A percentile compares a stretch with the other conserved stretches of the same genome.
Evolutionary conservation across 2,797 vertebrate genomes (phyloP).

Genomic region (Taenioides sp.): DNA sequence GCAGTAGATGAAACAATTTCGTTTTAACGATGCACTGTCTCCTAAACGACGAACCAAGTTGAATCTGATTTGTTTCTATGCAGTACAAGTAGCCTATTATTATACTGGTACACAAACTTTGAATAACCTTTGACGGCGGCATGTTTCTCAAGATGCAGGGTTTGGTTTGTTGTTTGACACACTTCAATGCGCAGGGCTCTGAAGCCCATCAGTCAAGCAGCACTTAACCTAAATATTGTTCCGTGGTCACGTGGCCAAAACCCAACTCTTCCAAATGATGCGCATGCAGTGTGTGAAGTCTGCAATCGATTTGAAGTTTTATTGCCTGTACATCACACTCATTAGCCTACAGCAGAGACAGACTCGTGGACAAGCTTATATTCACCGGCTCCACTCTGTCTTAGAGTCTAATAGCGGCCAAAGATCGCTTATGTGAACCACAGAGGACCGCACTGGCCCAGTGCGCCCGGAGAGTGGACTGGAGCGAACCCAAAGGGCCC

Average conservation of each 20-base stretch:
- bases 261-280: constrained; percentile 1
- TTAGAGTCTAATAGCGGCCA: constrained; percentile 20
- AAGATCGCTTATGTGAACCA: constrained; percentile 19
- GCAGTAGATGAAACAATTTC: neutral
- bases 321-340: constrained; percentile 17
- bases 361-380: constrained; percentile 2
- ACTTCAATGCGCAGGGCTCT: constrained; percentile 26
- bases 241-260: constrained; percentile 9
- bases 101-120: constrained; percentile 29
- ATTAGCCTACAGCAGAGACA: constrained; percentile 3
- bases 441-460: constrained; percentile 6
- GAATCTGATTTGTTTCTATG: neutral
- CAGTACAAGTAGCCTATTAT: constrained; percentile 13
- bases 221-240: constrained; percentile 21
- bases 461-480: neutral
- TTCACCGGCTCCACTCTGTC: constrained; percentile 25
- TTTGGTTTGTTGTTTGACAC: constrained; percentile 18
- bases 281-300: constrained; percentile 8
- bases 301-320: constrained; percentile 6
- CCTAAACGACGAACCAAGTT: neutral
- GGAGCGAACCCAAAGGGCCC: constrained; percentile 15
- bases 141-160: constrained; percentile 18
- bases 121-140: constrained; percentile 33
- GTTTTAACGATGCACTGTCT: neutral
- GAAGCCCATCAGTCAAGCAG: constrained; percentile 3